Base-by-base conservation (phyloP, 1,140 invertebrate genomes). In the Amphibalanus amphitrite region DNA sequence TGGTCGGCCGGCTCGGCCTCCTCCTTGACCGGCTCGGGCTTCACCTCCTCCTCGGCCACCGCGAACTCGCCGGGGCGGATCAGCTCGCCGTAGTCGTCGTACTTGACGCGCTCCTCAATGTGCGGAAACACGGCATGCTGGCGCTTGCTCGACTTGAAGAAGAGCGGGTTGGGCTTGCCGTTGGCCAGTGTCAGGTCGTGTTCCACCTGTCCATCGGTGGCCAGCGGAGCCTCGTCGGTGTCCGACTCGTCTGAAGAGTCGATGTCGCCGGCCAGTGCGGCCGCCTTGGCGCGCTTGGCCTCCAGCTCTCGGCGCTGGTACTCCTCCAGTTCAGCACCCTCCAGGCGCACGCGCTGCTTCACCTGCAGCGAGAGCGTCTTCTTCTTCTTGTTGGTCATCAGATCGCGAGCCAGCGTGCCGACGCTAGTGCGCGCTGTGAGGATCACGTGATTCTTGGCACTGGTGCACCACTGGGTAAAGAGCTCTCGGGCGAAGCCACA, bases 111-210 rank as follows among this genome's bases (percentile, higher is more conserved):
- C 76, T 97, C 95, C 81, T 98, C 95, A 69, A 90, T 85, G 77
- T 89, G 93, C 1, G 95, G 96, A 81, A 94, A 98, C 91, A 98
- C 97, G 0, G 95, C 94, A 81, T 95, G 91, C 75, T 93, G 73
- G 47, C 71, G 69, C 15, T 71, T 69, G 67, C 71, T 28, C n/a
- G 26, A 28, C 26, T 28, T 26, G 28, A 8, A 67, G 28, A 67
- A 67, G 10, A 67, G 28, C 65, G 65, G 65, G 28, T 67, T 67
- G 17, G 28, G 65, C 65, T 28, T 26, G 71, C 86, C 85, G 74
- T 92, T 89, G 23, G 93, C 90, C 67, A 95, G 86, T 15, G 78
- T 76, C 72, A 97, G 88, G 81, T 97, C 94, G 80, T 97, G 92
- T 69, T 77, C 78, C 15, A 75, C 72, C n/a, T 73, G 69, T 67